These are phyloP conservation scores for Xiphophorus birchmanni DNA, from an alignment of 2,797 vertebrate genomes.

Conservation along the genomic window DNA sequence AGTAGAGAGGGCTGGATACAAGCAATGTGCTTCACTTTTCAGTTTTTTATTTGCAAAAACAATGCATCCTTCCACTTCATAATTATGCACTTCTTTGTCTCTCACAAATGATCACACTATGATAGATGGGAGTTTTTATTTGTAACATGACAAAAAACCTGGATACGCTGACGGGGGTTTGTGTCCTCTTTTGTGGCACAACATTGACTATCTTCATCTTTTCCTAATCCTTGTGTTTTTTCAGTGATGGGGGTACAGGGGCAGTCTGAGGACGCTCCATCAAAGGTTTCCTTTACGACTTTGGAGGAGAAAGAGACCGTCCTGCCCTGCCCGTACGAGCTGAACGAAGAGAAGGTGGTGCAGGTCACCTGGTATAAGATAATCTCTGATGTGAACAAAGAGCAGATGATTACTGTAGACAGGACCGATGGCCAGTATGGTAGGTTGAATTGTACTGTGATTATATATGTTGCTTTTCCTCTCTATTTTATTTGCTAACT, in stretches of 20 bases:
- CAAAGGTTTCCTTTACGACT: slow-evolving; percentile 30
- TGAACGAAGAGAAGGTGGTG: background rate
- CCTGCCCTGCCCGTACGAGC: slow-evolving; percentile 83
- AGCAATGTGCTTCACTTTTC: background rate
- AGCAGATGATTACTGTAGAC: slow-evolving; percentile 76
- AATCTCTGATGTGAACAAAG: slow-evolving; percentile 35
- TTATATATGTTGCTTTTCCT: background rate
- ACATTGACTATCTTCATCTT: background rate
- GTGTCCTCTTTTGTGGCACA: background rate
- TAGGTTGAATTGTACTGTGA: slow-evolving; percentile 24
- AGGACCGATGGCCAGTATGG: slow-evolving; percentile 59
- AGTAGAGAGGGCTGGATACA: background rate
- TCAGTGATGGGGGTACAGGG: slow-evolving; percentile 46
- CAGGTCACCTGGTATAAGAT: slow-evolving; percentile 88
- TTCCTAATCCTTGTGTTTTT: slow-evolving; percentile 6
- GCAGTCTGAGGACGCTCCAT: slow-evolving; percentile 52
- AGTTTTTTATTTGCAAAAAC: background rate
- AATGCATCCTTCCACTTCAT: background rate
- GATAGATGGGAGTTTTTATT: background rate
- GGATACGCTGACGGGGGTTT: background rate
- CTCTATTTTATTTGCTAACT: background rate
- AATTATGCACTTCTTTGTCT: background rate
- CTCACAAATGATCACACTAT: background rate
- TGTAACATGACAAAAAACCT: background rate
- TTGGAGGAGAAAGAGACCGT: slow-evolving; percentile 67